Evolutionary conservation across 2,797 vertebrate genomes (phyloP).

Genomic region (Megalops cyprinoides): DNA sequence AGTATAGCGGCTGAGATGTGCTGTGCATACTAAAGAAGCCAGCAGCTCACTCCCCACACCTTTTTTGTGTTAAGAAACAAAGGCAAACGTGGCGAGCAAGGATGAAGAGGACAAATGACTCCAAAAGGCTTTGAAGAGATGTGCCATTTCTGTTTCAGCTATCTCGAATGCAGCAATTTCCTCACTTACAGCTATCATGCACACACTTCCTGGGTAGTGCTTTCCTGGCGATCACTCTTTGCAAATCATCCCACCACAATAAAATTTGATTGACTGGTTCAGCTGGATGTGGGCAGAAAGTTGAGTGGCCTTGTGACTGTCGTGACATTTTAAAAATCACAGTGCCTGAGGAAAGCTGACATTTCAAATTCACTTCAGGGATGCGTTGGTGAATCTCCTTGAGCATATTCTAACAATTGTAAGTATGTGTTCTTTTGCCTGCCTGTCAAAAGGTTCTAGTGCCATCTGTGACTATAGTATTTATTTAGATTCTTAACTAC

Average conservation of each 20-base stretch:
- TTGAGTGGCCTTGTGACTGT: background rate
- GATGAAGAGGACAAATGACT: too few relatives aligned
- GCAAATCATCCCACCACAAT: background rate
- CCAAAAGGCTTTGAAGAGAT: too few relatives aligned
- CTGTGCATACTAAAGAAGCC: constrained; percentile 3
- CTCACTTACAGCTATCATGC: background rate
- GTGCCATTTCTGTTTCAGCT: too few relatives aligned
- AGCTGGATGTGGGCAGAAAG: background rate
- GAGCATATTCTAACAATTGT: background rate
- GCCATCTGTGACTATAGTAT: background rate
- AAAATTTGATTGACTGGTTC: background rate
- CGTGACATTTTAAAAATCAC: background rate
- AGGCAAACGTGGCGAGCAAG: too few relatives aligned
- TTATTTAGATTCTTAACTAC: background rate
- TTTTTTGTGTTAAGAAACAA: background rate
- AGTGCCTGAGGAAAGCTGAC: background rate
- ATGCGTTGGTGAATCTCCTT: background rate
- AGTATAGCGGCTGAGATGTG: constrained; percentile 2
- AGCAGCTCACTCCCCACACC: background rate
- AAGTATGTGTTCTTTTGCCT: background rate
- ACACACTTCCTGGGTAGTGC: background rate
- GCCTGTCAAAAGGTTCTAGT: background rate
- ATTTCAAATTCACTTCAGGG: background rate
- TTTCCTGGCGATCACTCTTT: background rate
- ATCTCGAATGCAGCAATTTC: background rate